Evolutionary conservation across 2,888 invertebrate species (phyloP), one percentile per base, ranked within the genome.

Genomic region (Microplitis deprimator): DNA sequence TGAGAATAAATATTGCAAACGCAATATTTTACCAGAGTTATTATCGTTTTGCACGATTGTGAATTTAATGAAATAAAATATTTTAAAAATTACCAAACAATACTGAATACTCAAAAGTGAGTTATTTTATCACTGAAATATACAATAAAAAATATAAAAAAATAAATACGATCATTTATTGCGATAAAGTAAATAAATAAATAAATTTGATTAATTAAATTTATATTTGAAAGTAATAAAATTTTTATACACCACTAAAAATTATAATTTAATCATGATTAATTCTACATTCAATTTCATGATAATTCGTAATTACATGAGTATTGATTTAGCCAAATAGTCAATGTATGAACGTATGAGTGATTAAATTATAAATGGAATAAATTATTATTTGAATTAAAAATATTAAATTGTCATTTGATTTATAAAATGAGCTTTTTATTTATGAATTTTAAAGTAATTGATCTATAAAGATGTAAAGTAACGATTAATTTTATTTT

Each of bases 11-110:
- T 29, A 29, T 70, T 70, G 60, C 70, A 70, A 60, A 5, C 38
- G 68, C 70, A 50, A 60, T 70, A 70, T 70, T 70, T 70, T 60
- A 70, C 60, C 60, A 70, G 7, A 59, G 60, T 38, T 16, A 17
- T 59, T 70, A 70, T 70, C 20, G 70, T 20, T 38, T 59, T 29
- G 60, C 16, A 16, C 70, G 60, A 29, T 70, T 59, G 61, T 38
- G 16, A 70, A n/a, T 59, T 70, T 68, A 59, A n/a, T 70, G 4
- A 59, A 38, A 29, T 16, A 38, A 38, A 10, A 20, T n/a, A 61
- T 10, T 6, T 60, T 13, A 17, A 68, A 41, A 41, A 41, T 13
- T 50, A 50, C 8, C 50, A 50, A 50, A 50, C 50, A 50, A 50
- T 50, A 50, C 13, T 50, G 50, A 50, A 13, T 50, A 50, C 13